A percentile compares a stretch with the other conserved stretches of the same genome.
Conservation (phyloP, 2,888 invertebrate genomes). For the Xestia rhomboidea region DNA sequence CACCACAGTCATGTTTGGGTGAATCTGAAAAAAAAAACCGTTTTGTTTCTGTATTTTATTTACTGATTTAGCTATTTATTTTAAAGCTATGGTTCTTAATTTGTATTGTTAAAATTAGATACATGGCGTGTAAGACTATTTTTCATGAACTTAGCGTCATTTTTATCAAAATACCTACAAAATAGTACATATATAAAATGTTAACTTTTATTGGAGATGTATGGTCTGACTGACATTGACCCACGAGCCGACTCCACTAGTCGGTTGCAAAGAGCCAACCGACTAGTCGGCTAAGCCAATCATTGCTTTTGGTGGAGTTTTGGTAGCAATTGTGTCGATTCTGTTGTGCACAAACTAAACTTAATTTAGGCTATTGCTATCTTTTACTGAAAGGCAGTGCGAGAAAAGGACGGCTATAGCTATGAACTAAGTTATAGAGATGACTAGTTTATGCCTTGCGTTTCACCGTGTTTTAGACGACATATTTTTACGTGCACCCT, state of each 20-base stretch:
- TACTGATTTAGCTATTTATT: not conserved
- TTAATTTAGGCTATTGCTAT: no score
- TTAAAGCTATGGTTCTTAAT: not conserved
- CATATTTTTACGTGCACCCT: no score
- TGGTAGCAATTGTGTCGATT: not conserved
- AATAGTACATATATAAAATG: not conserved
- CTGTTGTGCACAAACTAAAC: no score
- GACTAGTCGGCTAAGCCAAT: not conserved
- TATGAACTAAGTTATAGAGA: no score
- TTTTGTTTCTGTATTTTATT: not conserved
- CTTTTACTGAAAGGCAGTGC: no score
- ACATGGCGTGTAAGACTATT: not conserved
- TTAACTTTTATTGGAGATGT: not conserved
- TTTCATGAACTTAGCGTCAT: not conserved
- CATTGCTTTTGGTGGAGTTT: not conserved
- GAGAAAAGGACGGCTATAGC: no score
- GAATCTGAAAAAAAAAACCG: not conserved
- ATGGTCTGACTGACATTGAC: not conserved
- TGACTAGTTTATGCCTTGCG: no score
- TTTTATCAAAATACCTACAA: not conserved
- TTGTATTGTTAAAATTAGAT: not conserved
- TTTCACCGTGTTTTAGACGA: no score
- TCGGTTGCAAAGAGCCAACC: not conserved
- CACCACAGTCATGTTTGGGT: not conserved
- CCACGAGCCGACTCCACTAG: not conserved